These are phyloP conservation scores for Myanophis thanlyinensis DNA, from an alignment of 2,113 vertebrate genomes.

Conservation along the genomic window DNA sequence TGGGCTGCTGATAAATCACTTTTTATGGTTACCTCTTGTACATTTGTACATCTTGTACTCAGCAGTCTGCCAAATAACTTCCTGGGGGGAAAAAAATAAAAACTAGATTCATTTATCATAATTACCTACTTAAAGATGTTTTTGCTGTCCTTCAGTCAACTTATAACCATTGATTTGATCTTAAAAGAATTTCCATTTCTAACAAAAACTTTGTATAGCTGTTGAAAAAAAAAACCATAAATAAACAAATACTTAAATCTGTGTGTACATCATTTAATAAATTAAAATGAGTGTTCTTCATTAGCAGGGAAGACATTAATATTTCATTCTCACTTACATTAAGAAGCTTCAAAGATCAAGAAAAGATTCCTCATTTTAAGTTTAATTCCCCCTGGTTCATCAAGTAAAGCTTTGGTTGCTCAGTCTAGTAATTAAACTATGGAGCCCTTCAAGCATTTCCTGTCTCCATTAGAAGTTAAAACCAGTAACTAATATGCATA, in stretches of 20 bases:
- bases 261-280: background rate
- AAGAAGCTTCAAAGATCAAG: background rate
- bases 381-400: background rate
- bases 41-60: background rate
- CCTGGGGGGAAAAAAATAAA: background rate
- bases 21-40: background rate
- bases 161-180: background rate
- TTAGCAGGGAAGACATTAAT: background rate
- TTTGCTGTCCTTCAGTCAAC: background rate
- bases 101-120: background rate
- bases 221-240: background rate
- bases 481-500: background rate
- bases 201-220: background rate
- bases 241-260: background rate
- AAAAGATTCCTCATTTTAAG: background rate
- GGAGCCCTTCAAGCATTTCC: background rate
- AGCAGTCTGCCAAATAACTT: background rate
- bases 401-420: background rate
- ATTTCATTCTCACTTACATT: background rate
- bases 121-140: constrained; percentile 14
- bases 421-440: background rate
- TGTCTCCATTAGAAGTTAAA: background rate
- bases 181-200: background rate
- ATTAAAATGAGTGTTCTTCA: background rate
- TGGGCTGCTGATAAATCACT: background rate